Conservation (phyloP, 2,797 vertebrate species). For the Bucorvus abyssinicus region DNA sequence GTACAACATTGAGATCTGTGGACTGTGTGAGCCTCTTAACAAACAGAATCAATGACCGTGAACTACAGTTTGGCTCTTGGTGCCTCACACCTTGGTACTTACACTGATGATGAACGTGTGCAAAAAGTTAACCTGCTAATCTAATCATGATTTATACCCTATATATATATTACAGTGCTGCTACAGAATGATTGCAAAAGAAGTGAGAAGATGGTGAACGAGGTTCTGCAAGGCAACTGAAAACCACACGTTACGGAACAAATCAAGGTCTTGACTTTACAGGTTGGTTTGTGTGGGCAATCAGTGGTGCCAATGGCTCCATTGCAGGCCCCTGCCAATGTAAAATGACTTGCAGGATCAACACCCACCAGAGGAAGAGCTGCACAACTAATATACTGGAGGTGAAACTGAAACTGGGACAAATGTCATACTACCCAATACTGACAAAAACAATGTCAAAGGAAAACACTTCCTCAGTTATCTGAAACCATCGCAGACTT, state of each 20-base stretch:
- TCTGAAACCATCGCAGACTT: background rate
- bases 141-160: background rate
- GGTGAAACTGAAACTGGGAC: background rate
- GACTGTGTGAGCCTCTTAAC: background rate
- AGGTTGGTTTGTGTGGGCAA: background rate
- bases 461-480: background rate
- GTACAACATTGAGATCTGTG: background rate
- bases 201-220: background rate
- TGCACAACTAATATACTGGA: background rate
- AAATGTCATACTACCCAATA: background rate
- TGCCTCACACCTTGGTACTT: background rate
- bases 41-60: background rate
- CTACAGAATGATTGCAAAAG: background rate
- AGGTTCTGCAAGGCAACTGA: background rate
- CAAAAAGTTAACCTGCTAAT: background rate
- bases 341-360: background rate
- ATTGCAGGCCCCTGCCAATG: background rate
- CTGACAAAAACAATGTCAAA: background rate
- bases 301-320: background rate
- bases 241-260: background rate
- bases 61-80: background rate
- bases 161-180: background rate
- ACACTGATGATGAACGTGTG: accelerated
- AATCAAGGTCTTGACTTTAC: background rate
- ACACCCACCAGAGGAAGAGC: background rate